Percentiles rank a stretch among this genome's conserved stretches.
Conservation (phyloP, 2,888 invertebrate genomes). For the Lycocerus yunnanus region DNA sequence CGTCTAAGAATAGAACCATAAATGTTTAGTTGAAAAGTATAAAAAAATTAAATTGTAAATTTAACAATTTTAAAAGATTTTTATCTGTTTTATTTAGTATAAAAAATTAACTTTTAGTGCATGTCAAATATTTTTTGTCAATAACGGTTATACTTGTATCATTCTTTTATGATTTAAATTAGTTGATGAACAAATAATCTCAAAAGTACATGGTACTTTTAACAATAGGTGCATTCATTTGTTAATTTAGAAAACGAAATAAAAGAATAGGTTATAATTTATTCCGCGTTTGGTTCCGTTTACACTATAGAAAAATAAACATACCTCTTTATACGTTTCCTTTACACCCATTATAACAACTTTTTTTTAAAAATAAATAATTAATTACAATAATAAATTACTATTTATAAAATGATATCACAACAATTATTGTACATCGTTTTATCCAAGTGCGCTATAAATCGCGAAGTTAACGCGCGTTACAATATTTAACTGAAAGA, state of each 20-base stretch:
- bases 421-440: neutral
- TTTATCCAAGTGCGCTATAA: neutral
- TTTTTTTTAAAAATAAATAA: neutral
- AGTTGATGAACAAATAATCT: neutral
- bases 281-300: neutral
- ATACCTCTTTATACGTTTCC: neutral
- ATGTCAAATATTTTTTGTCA: neutral
- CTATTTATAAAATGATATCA: neutral
- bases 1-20: neutral
- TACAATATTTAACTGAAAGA: neutral
- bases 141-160: neutral
- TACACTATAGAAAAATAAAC: neutral
- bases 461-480: neutral
- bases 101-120: neutral
- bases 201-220: neutral
- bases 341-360: neutral
- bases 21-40: neutral
- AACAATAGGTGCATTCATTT: neutral
- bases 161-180: neutral
- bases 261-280: neutral
- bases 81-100: neutral
- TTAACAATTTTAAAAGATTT: neutral
- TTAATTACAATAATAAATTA: neutral
- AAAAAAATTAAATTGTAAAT: neutral
- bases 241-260: neutral